Evolutionary conservation across 2,888 invertebrate genomes (phyloP), one percentile per base, ranked within the genome.

Genomic region (Cryptosula pallasiana): DNA sequence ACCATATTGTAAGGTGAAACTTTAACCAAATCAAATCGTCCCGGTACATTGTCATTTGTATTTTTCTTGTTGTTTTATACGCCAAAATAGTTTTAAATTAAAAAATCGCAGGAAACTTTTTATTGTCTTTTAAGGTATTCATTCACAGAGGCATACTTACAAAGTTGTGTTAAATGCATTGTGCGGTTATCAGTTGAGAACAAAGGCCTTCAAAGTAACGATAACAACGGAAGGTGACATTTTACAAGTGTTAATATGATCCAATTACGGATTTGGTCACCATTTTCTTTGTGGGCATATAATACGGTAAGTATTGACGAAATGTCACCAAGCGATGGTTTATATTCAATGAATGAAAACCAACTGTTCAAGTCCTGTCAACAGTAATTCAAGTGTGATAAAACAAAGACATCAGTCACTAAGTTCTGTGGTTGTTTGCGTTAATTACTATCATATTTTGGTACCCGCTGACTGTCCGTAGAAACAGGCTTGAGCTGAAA

Each of bases 321-420:
- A 63, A 32, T 29, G 32, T 27, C 63, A 27, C 27, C 20, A 63
- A 25, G 63, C 3, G 63, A 27, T 32, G 27, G n/a, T 9, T 25
- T 20, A 63, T 32, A 23, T 32, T 13, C 25, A 63, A 63, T 27
- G 13, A 13, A 34, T 27, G 25, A 34, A 63, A 63, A 13, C 25
- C 63, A 63, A 63, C 34, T 27, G 63, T 34, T 63, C 32, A 25
- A 25, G 27, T 27, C 63, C 63, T 63, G 63, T 34, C 63, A 63
- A 32, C 63, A 63, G 32, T 20, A 23, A n/a, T n/a, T 57, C 57
- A 57, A 57, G 57, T 57, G 63, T 32, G 34, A 63, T 3, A n/a
- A 25, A 34, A 63, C 63, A 63, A 63, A 63, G 63, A 63, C 63
- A 27, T 32, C 63, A 63, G 63, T 63, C 63, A 63, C 63, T 32